A percentile compares a stretch with the other conserved stretches of the same genome.
Conservation (phyloP, 53 echinoderm and acorn worm species). For the Mesocentrotus franciscanus region DNA sequence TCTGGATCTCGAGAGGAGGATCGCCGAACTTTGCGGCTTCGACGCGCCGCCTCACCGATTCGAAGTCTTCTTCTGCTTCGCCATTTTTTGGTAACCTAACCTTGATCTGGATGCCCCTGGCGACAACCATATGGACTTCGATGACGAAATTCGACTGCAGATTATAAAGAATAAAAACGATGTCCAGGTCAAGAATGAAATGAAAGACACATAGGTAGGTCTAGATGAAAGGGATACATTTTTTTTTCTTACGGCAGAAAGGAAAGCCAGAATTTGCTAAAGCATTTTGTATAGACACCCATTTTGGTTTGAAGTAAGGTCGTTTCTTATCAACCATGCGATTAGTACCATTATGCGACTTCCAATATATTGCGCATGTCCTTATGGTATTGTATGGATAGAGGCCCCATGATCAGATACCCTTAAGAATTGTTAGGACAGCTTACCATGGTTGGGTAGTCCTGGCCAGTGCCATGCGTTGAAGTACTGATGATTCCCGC, state of each 20-base stretch:
- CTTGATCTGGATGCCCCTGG: conserved; percentile 85
- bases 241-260: neutral
- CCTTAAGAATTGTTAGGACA: neutral
- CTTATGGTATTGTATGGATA: neutral
- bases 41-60: conserved; percentile 76
- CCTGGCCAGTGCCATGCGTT: conserved; percentile 94
- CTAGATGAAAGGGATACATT: neutral
- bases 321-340: neutral
- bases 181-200: neutral
- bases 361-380: neutral
- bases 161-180: neutral
- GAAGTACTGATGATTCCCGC: conserved; percentile 97
- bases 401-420: neutral
- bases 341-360: neutral
- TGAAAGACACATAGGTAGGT: neutral
- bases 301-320: neutral
- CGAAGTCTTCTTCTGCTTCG: conserved; percentile 89
- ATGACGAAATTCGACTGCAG: conserved; percentile 91
- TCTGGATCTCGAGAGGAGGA: conserved; percentile 78
- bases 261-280: neutral
- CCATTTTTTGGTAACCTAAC: conserved; percentile 78
- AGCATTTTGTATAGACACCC: neutral
- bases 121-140: conserved; percentile 87
- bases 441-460: conserved; percentile 94
- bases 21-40: conserved; percentile 86